Evolutionary conservation across 2,888 invertebrate genomes (phyloP), one percentile per base, ranked within the genome.

Genomic region (Matsumyia berberina): DNA sequence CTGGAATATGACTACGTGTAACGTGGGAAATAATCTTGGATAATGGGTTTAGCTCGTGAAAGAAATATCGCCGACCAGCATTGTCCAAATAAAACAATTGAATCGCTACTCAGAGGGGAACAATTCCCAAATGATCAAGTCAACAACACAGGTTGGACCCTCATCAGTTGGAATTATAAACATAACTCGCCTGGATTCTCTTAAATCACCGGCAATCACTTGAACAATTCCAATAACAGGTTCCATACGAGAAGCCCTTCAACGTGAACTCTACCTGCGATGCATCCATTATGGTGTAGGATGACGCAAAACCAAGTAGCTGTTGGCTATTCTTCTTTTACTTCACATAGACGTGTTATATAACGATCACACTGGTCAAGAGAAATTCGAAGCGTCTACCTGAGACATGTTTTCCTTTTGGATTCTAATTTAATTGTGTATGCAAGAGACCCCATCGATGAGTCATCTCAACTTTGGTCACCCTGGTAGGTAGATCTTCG

Each of bases 381-480:
- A 51, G 35, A 44, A 12, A 42, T n/a, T n/a, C n/a, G n/a, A n/a
- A n/a, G n/a, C n/a, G 44, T 55, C 74, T 74, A 74, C 64, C 44
- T 64, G 74, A 6, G 37, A 11, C 12, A 24, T 17, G 44, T 24
- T 64, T 33, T 51, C 70, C 53, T 42, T 33, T 24, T 46, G 11
- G 46, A n/a, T 46, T 57, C 64, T 17, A 46, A 49, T n/a, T 19
- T 46, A 57, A 74, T 77, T 67, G 57, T 67, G 76, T 69, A 77
- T 67, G 58, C 76, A 67, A 33, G 60, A 33, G 15, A 53, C 24
- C n/a, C 29, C 3, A 42, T 53, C 67, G 76, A 35, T 77, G 76
- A 77, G 58, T 77, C 76, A 76, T 49, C 46, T n/a, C 12, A 53
- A 7, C 31, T 62, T 15, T 29, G 29, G 7, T 33, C 17, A 17